Base-by-base conservation (phyloP, 2,888 invertebrate species). In the Agonopterix heracliana region DNA sequence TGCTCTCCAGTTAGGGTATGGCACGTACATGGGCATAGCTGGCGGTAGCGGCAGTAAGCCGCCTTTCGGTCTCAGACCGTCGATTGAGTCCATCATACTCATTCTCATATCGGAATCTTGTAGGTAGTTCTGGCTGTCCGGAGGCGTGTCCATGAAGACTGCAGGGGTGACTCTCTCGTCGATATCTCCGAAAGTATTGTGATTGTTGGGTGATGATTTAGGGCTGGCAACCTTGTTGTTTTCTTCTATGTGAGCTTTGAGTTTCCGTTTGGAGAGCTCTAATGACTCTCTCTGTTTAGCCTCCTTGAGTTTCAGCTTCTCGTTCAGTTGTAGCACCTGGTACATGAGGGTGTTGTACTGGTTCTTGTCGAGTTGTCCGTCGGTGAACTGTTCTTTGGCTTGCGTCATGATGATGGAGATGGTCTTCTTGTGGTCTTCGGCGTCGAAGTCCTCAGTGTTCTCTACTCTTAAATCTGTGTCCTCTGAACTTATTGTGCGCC, bases 371-470 rank as follows among this genome's bases (percentile, higher is more conserved):
- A 96, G 91, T 44, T 91, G 91, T 0, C 96, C 95, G 47, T 92
- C 92, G 54, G 92, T 92, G 53, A 93, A 91, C 62, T 94, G 92
- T 62, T 94, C 94, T 52, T 95, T 95, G 0, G 96, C 97, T 66
- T 95, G 95, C 9, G 92, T 91, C 71, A 96, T 92, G 52, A 96
- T 95, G 43, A 93, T 93, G 52, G 94, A 93, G 60, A 94, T 93
- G 50, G 93, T 93, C 52, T 91, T 90, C 56, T 93, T 91, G 56
- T 90, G 89, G 50, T 90, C 90, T 60, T 90, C 90, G 0, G 90
- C 80, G 52, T 91, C 90, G 53, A 90, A 89, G 12, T 90, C 82
- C 43, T 79, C 89, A 0, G 81, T 70, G 50, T 81, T 85, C 50
- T 90, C 83, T 0, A 81, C 78, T 45, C 90, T 78, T 48, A 90